Conservation (phyloP, 2,888 invertebrate species). For the Habroteleia sp. region DNA sequence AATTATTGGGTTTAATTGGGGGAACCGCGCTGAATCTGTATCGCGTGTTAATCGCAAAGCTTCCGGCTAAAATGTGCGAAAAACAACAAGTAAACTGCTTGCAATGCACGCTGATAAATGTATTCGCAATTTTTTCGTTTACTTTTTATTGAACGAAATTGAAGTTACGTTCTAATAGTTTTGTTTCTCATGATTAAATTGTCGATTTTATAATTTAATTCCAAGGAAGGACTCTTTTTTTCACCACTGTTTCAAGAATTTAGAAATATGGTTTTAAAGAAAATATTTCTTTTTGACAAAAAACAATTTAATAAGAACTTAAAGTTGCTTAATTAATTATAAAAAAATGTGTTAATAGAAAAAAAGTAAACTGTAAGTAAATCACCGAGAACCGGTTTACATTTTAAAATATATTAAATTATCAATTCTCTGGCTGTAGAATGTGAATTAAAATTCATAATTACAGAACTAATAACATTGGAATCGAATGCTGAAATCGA, state of each 20-base stretch:
- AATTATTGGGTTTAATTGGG: slow-evolving; percentile 62
- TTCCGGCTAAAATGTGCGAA: slow-evolving; percentile 55
- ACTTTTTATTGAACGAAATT: slow-evolving; percentile 25
- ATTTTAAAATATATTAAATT: no score
- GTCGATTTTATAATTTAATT: slow-evolving; percentile 13
- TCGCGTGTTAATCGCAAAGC: slow-evolving; percentile 60
- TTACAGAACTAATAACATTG: no score
- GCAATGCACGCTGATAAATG: slow-evolving; percentile 16
- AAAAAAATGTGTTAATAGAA: no score
- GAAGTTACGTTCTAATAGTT: background rate
- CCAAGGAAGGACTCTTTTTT: background rate
- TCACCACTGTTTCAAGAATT: background rate
- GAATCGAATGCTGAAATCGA: no score
- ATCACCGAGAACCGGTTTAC: no score
- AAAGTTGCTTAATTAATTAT: no score
- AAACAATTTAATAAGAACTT: no score
- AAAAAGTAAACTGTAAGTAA: no score
- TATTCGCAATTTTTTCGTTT: slow-evolving; percentile 11
- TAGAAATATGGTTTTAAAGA: background rate
- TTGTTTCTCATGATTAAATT: slow-evolving; percentile 20
- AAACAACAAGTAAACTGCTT: slow-evolving; percentile 5
- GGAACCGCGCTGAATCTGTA: slow-evolving; percentile 49
- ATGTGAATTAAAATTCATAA: no score
- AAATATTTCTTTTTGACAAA: no score
- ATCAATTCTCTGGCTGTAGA: no score